Evolutionary conservation across 2,113 vertebrate genomes (phyloP).

Genomic region (Apus apus): DNA sequence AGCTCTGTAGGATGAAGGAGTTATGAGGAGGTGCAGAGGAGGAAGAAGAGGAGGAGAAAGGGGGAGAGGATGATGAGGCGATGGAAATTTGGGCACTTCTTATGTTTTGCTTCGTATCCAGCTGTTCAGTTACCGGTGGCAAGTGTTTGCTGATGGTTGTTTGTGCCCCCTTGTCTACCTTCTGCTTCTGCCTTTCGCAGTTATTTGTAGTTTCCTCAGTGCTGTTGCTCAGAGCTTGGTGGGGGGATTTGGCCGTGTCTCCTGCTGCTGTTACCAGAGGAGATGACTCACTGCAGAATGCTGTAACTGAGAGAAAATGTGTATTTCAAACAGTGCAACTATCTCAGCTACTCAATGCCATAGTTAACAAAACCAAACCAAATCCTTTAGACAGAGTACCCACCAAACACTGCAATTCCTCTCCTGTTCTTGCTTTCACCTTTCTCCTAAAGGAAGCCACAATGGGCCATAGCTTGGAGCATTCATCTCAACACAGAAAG

Average conservation of each 20-base stretch:
- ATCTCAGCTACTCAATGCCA: neutral
- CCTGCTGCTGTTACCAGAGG: constrained; percentile 12
- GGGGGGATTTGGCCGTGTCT: constrained; percentile 44
- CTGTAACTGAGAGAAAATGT: constrained; percentile 60
- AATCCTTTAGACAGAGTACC: neutral
- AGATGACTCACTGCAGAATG: constrained; percentile 58
- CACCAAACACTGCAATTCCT: neutral
- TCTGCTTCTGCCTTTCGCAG: constrained; percentile 59
- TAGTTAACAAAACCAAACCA: neutral
- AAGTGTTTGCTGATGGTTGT: constrained; percentile 48
- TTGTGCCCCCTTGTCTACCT: constrained; percentile 44
- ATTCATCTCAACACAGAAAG: neutral
- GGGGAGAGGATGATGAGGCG: constrained; percentile 58
- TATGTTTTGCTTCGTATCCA: constrained; percentile 46
- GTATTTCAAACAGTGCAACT: neutral
- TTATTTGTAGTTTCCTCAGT: constrained; percentile 56
- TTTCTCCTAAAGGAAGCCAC: neutral
- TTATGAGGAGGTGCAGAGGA: constrained; percentile 71
- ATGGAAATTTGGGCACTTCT: constrained; percentile 51
- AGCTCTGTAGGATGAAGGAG: constrained; percentile 69
- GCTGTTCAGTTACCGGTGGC: constrained; percentile 41
- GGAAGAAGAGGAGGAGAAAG: constrained; percentile 78
- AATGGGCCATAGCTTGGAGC: neutral
- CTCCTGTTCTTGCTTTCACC: neutral
- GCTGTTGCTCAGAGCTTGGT: neutral